phyloP scores from a whole-genome alignment of 92 coral and sea anemone species.

The Phymanthus crucifer region DNA sequence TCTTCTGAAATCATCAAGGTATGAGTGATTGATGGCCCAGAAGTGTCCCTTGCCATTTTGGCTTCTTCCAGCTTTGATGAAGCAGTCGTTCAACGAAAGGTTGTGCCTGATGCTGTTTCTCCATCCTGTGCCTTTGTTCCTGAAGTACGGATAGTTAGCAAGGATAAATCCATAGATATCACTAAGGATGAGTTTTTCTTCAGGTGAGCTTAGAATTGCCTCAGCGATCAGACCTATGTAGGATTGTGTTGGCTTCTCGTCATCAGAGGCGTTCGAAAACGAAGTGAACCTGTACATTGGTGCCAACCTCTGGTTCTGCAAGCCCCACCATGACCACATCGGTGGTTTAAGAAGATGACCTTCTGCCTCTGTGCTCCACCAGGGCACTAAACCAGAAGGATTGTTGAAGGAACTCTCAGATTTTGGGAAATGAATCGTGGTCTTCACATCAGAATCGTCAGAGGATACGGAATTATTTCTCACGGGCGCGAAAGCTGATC shows the following conservation, averaged over 20 bases:
- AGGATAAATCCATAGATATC: constrained; percentile 88
- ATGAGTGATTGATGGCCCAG: constrained; percentile 86
- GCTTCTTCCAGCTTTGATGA: constrained; percentile 93
- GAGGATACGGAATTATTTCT: constrained; percentile 20
- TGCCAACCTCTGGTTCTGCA: constrained; percentile 17
- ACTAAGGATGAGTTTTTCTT: constrained; percentile 88
- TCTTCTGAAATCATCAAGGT: constrained; percentile 79
- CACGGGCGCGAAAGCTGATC: constrained; percentile 24
- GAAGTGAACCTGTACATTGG: constrained; percentile 16
- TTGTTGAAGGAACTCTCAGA: neutral
- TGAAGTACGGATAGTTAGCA: constrained; percentile 88
- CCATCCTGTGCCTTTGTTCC: constrained; percentile 98
- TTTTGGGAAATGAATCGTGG: constrained; percentile 31
- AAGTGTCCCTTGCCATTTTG: constrained; percentile 97
- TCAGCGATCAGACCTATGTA: constrained; percentile 92
- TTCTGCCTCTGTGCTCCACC: constrained; percentile 25
- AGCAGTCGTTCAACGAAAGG: constrained; percentile 90
- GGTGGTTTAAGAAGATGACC: constrained; percentile 10
- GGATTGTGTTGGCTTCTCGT: constrained; percentile 89
- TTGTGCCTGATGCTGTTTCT: constrained; percentile 95
- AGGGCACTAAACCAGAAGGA: neutral
- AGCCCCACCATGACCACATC: constrained; percentile 33
- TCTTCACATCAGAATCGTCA: constrained; percentile 29
- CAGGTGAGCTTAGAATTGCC: constrained; percentile 93
- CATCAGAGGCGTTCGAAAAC: constrained; percentile 9